Conservation (phyloP, 1,140 invertebrate genomes). For the Drosophila nigromelanica region DNA sequence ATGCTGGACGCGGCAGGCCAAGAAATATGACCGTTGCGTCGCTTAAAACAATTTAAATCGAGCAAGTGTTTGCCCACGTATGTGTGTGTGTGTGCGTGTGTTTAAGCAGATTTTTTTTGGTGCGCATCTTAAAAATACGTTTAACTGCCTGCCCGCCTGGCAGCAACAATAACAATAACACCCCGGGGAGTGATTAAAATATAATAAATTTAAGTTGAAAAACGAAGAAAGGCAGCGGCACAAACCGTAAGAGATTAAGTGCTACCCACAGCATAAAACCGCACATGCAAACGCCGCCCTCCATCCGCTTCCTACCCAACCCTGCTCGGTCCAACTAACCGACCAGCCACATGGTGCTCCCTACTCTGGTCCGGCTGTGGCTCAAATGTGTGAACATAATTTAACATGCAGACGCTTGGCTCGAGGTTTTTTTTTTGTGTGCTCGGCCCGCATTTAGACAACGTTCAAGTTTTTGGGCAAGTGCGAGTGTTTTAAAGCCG, state of each 20-base stretch:
- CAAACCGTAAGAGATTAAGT: slow-evolving; percentile 78
- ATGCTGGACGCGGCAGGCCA: slow-evolving; percentile 28
- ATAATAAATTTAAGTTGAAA: slow-evolving; percentile 81
- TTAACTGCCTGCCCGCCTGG: slow-evolving; percentile 51
- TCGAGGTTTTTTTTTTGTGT: slow-evolving; percentile 1
- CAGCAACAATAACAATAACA: slow-evolving; percentile 64
- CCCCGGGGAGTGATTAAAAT: slow-evolving; percentile 81
- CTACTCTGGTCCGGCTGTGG: slow-evolving; percentile 45
- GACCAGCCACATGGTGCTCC: slow-evolving; percentile 30
- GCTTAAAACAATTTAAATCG: slow-evolving; percentile 75
- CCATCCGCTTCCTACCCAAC: background rate
- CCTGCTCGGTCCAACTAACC: background rate
- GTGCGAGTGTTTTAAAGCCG: slow-evolving; percentile 68
- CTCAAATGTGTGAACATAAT: slow-evolving; percentile 77
- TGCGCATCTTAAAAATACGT: slow-evolving; percentile 62
- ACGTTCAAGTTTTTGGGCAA: slow-evolving; percentile 27
- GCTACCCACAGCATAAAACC: slow-evolving; percentile 75
- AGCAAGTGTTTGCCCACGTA: slow-evolving; percentile 3
- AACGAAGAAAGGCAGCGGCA: slow-evolving; percentile 65
- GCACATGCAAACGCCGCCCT: slow-evolving; percentile 68
- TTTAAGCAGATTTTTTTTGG: slow-evolving; percentile 34
- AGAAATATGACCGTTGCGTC: slow-evolving; percentile 64
- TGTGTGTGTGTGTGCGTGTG: slow-evolving; percentile 12
- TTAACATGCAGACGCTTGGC: slow-evolving; percentile 69
- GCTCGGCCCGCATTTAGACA: slow-evolving; percentile 14